Evolutionary conservation across 2,113 vertebrate species (phyloP).

Genomic region (Sitta europaea): DNA sequence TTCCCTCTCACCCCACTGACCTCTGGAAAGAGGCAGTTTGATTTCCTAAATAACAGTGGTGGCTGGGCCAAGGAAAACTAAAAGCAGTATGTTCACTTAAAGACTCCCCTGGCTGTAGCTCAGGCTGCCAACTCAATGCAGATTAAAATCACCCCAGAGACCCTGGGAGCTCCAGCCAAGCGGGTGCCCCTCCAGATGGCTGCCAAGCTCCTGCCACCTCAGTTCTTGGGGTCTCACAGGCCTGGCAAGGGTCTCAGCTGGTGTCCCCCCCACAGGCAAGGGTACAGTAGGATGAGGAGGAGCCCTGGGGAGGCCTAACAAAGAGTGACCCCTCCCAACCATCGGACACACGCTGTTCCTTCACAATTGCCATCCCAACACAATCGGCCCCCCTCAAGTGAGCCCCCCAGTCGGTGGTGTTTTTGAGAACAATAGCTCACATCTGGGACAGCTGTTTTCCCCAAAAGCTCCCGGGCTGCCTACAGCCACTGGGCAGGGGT

Average conservation of each 20-base stretch:
- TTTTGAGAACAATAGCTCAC: constrained; percentile 30
- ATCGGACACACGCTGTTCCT: neutral
- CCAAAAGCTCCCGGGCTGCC: neutral
- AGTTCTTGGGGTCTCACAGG: neutral
- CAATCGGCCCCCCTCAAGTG: neutral
- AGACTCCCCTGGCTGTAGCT: neutral
- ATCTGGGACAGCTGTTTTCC: constrained; percentile 37
- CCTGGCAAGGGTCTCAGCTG: neutral
- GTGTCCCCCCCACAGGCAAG: neutral
- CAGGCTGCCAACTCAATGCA: constrained; percentile 8
- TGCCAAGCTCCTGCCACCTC: neutral
- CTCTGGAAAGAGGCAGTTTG: neutral
- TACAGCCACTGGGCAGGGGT: neutral
- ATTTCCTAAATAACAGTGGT: constrained; percentile 59
- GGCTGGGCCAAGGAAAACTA: constrained; percentile 54
- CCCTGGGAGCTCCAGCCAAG: neutral
- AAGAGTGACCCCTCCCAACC: neutral
- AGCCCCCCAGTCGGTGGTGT: neutral
- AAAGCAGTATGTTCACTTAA: constrained; percentile 37
- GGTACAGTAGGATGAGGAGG: accelerated
- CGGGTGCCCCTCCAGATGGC: neutral
- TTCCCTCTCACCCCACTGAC: neutral
- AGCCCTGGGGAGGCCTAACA: neutral
- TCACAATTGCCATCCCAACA: neutral
- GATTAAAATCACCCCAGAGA: constrained; percentile 49